Conservation (phyloP, 2,888 invertebrate species). For the Barypeithes pellucidus region DNA sequence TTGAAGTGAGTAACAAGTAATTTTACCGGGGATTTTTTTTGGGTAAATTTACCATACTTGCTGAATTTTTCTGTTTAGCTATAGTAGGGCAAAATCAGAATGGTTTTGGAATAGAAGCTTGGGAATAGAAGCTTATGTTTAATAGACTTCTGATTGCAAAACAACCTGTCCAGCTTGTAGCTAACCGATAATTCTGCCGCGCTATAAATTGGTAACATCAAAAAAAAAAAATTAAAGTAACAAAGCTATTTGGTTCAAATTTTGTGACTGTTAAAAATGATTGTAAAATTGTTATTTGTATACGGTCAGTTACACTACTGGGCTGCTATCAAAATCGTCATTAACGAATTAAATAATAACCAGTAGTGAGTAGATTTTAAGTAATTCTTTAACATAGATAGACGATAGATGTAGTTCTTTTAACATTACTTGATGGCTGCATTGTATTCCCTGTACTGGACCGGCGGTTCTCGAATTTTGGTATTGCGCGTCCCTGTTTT, state of each 20-base stretch:
- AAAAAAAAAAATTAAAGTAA: constrained; percentile 16
- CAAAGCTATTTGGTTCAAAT: constrained; percentile 16
- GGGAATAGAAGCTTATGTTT: neutral
- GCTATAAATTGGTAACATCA: constrained; percentile 22
- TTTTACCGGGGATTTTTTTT: no score
- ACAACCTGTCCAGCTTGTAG: neutral
- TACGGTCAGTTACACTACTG: constrained; percentile 71
- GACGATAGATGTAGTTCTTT: constrained; percentile 40
- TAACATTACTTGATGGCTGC: constrained; percentile 36
- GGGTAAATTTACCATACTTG: no score
- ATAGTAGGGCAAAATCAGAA: no score
- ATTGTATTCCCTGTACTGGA: no score
- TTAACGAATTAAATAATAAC: constrained; percentile 67
- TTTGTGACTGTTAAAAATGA: constrained; percentile 43
- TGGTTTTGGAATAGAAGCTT: no score
- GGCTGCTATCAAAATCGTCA: constrained; percentile 67
- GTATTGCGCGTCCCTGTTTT: no score
- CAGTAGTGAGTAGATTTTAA: constrained; percentile 71
- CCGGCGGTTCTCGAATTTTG: no score
- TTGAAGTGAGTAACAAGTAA: no score
- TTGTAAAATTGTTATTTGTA: constrained; percentile 67
- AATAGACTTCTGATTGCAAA: neutral
- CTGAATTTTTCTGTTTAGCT: no score
- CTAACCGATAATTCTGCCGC: constrained; percentile 1
- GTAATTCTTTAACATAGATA: constrained; percentile 59